Base-by-base conservation (phyloP, 2,113 vertebrate species). In the Podilymbus podiceps region DNA sequence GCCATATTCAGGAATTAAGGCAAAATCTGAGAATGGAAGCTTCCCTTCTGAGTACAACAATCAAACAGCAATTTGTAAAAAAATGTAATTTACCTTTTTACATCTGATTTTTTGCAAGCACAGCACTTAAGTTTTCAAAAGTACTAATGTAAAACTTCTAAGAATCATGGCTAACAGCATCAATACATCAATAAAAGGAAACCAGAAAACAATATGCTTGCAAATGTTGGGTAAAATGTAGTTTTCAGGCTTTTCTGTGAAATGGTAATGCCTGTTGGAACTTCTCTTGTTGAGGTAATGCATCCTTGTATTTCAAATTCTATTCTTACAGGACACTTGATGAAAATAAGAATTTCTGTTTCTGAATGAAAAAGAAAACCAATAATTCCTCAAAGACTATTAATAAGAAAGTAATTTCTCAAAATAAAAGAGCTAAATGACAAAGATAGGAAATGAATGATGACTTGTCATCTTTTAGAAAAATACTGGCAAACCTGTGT, bases 381-480 rank as follows among this genome's bases (percentile, higher is more conserved):
- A 80, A 15, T 28, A 79, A 96, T 91, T 90, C 76, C 56, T 93
- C 23, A 85, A 96, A 96, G 91, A 91, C 46, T 9, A 62, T 72
- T 47, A 89, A 19, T 46, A 79, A 52, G 49, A 89, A 60, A 93
- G 30, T 40, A 96, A 94, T 93, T 95, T 72, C 72, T 94, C 89
- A 88, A 96, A 96, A 81, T 33, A 97, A 73, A 47, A 95, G 93
- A 60, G 33, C 42, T 71, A 95, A 93, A 95, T 62, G 35, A 27
- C 38, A 90, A 76, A 97, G 96, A 85, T 27, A 84, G 89, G 66
- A 83, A 96, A 85, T 97, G 55, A 97, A 94, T 80, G 55, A 98
- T 97, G 83, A 95, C 50, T 90, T 95, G 81, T 66, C 90, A 94
- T 75, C 81, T 95, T 83, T 90, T 94, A 98, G 96, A 90, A 97